phyloP scores from a whole-genome alignment of 2,888 invertebrate species.

The Drosophila vallismaia region DNA sequence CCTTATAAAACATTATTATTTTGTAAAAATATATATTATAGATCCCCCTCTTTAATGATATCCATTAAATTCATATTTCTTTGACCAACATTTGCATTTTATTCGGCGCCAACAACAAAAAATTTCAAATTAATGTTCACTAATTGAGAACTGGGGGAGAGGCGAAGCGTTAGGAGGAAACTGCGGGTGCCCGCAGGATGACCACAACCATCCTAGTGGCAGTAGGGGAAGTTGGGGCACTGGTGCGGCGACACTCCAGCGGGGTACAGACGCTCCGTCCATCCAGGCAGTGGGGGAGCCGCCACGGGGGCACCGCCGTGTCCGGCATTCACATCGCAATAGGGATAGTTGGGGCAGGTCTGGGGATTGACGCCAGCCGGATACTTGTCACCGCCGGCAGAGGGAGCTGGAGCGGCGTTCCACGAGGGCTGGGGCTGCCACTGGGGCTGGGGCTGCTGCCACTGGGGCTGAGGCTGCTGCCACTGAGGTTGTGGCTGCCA shows the following conservation, averaged over 20 bases:
- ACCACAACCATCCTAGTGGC: slow-evolving; percentile 72
- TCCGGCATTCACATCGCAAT: slow-evolving; percentile 84
- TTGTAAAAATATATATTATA: no score
- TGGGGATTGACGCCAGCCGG: slow-evolving; percentile 85
- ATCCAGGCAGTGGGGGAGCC: slow-evolving; percentile 84
- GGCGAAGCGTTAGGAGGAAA: slow-evolving; percentile 46
- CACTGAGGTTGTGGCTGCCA: slow-evolving; percentile 79
- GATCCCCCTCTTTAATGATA: background rate
- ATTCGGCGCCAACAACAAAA: slow-evolving; percentile 78
- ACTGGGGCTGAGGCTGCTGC: slow-evolving; percentile 62
- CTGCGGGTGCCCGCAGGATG: slow-evolving; percentile 27
- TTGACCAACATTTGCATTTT: slow-evolving; percentile 70
- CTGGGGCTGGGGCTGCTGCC: slow-evolving; percentile 63
- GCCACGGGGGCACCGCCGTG: slow-evolving; percentile 78
- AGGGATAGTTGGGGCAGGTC: slow-evolving; percentile 85
- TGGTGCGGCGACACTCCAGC: slow-evolving; percentile 84
- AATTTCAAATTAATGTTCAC: slow-evolving; percentile 49
- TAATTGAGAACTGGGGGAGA: slow-evolving; percentile 64
- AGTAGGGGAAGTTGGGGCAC: slow-evolving; percentile 85
- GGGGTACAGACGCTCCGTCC: slow-evolving; percentile 84
- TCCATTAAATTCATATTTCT: slow-evolving; percentile 14
- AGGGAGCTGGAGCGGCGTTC: slow-evolving; percentile 77
- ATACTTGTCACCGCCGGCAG: slow-evolving; percentile 82
- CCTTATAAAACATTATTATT: no score
- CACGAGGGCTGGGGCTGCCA: slow-evolving; percentile 80